Base-by-base conservation (phyloP, 2,113 vertebrate species). In the Malurus melanocephalus region DNA sequence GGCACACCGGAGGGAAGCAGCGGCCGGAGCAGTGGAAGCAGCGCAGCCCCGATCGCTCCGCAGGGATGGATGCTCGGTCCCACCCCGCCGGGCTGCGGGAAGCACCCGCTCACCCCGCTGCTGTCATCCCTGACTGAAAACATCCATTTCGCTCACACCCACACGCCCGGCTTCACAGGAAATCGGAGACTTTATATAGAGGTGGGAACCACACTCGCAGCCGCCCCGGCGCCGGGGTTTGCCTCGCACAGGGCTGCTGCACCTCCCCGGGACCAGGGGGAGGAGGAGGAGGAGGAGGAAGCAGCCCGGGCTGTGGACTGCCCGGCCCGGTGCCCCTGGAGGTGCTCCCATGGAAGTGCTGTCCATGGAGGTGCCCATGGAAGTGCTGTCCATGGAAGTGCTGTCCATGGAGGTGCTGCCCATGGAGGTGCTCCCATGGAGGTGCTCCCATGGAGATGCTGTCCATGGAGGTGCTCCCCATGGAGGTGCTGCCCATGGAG, bases 61-160 rank as follows among this genome's bases (percentile, higher is more conserved):
- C 38, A 38, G 38, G 38, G 38, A 38, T 38, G 38, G 38, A 38
- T 38, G 38, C 38, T 38, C 38, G 10, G 38, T 38, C 38, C 38
- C 38, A 38, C 38, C 38, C 38, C 38, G 38, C 38, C 38, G 38
- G 38, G 42, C 73, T 78, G 73, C 27, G 38, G 86, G 88, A 61
- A 88, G 72, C 82, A 17, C 69, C 10, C 80, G 18, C 80, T 92
- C 76, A 71, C 32, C 82, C 79, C 81, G 0, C 85, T 40, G 13
- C 93, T 75, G 90, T 66, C 87, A 83, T 61, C 73, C 76, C 84
- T 87, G 85, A 87, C 75, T 78, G 85, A 79, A 89, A 89, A 83
- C 86, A 87, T 74, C 90, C 78, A 56, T 84, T 80, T 43, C 10
- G 2, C 80, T 64, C 38, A 17, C 92, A 59, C 90, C 92, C 91